Conservation (phyloP, 2,113 vertebrate genomes). For the Varanus komodoensis region DNA sequence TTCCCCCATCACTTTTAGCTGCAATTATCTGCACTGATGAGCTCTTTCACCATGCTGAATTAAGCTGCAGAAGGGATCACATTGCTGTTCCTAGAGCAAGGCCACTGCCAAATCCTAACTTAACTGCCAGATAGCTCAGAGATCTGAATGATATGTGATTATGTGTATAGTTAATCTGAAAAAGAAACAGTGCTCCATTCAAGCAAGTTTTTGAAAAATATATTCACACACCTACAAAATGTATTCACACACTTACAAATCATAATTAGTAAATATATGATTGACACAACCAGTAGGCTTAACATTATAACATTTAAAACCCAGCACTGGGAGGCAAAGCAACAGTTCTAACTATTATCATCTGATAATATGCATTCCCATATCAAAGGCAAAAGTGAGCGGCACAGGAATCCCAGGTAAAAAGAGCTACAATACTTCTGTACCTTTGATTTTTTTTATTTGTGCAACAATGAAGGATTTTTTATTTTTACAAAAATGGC, state of each 20-base stretch:
- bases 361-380: neutral
- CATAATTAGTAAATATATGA: neutral
- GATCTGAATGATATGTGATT: neutral
- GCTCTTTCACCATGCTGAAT: constrained; percentile 18
- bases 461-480: no score
- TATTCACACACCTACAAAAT: neutral
- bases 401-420: neutral
- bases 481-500: no score
- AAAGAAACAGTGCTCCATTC: neutral
- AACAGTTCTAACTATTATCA: neutral
- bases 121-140: neutral
- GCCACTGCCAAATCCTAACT: neutral
- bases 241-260: neutral
- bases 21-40: constrained; percentile 17
- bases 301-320: neutral
- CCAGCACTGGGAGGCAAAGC: neutral
- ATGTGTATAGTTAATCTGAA: neutral
- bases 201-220: neutral
- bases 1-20: neutral
- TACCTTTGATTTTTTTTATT: neutral
- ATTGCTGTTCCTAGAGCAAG: neutral
- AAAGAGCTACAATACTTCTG: neutral
- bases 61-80: constrained; percentile 12
- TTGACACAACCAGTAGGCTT: neutral
- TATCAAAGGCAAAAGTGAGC: neutral